Evolutionary conservation across 2,888 invertebrate species (phyloP), one percentile per base, ranked within the genome.

Genomic region (Oligia strigilis): DNA sequence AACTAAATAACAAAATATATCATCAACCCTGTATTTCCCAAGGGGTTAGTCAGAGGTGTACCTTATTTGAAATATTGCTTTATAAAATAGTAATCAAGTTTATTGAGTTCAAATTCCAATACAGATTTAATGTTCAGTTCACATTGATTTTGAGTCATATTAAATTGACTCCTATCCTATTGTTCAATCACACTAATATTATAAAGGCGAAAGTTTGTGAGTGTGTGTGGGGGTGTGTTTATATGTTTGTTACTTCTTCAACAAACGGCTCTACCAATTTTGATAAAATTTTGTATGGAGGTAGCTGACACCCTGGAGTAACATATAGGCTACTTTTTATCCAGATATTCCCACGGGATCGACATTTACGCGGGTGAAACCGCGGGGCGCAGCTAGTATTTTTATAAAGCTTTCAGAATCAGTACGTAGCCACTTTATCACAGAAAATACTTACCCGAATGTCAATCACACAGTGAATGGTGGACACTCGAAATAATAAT

Each of bases 381-480:
- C 29, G 29, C 29, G 29, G 29, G 29, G 29, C 29, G 29, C 29
- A 29, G 29, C 29, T 29, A 29, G 29, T 67, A n/a, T 62, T 82
- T 17, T 81, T 67, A 55, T 40, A 46, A 62, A 19, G 19, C 60
- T 78, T 78, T 64, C 40, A 8, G 46, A 75, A 72, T 69, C 52
- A 67, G 62, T 64, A 17, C 46, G n/a, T 23, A 75, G 43, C 17
- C 80, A 74, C 84, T 81, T 70, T 19, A 67, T 65, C 60, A 64
- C 19, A 8, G 9, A 77, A 55, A n/a, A 65, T 60, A 67, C 82
- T 79, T 79, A 75, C 75, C 86, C 72, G 17, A 66, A 74, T 76
- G 83, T 80, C 87, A 86, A 75, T 85, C 87, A 86, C 55, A 80
- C 36, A 19, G 13, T 64, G n/a, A 69, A 78, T 60, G 52, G 43